Evolutionary conservation across 2,113 vertebrate species (phyloP).

Genomic region (Formicarius rufipectus): DNA sequence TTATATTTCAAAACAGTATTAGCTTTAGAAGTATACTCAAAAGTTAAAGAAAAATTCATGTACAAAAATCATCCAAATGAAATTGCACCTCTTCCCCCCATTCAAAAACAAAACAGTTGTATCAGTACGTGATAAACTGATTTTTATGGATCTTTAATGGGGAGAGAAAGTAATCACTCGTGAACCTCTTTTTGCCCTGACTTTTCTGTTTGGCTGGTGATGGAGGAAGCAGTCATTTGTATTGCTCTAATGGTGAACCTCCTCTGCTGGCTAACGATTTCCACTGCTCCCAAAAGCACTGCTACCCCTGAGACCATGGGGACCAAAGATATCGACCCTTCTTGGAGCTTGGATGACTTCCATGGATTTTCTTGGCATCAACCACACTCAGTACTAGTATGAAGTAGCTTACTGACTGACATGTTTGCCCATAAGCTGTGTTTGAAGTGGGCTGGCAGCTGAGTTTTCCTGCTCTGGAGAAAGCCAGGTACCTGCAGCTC

Average conservation of each 20-base stretch:
- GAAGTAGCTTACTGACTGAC: not conserved
- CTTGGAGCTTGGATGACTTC: conserved; percentile 5
- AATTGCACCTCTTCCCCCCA: rapidly evolving
- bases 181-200: not conserved
- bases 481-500: not conserved
- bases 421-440: not conserved
- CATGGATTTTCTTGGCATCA: not conserved
- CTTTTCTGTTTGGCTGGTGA: not conserved
- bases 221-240: not conserved
- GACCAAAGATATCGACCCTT: not conserved
- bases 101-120: rapidly evolving
- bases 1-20: not conserved
- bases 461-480: not conserved
- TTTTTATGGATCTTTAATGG: not conserved
- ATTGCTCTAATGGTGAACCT: not conserved
- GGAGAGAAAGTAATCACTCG: conserved; percentile 4
- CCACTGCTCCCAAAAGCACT: not conserved
- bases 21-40: not conserved
- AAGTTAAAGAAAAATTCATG: not conserved
- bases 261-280: not conserved
- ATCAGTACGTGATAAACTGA: not conserved
- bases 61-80: not conserved
- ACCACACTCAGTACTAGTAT: not conserved
- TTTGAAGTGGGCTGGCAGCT: not conserved
- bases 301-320: not conserved